These are phyloP conservation scores for Azorinus chamasolen DNA, from an alignment of 2,888 invertebrate species.

Conservation along the genomic window DNA sequence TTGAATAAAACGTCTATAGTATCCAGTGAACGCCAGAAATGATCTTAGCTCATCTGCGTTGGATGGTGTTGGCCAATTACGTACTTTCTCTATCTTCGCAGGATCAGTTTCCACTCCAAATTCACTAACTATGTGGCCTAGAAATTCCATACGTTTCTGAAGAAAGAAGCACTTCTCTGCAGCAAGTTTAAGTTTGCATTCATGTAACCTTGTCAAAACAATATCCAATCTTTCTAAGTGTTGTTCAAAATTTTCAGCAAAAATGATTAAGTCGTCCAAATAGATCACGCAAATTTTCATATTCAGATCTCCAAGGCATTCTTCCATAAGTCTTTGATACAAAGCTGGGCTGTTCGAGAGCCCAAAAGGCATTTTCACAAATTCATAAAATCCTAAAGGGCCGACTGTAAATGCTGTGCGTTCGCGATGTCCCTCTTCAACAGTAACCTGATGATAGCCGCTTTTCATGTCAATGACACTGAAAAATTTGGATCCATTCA, in stretches of 20 bases:
- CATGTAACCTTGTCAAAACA: background rate
- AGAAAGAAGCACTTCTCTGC: slow-evolving; percentile 11
- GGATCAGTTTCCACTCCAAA: slow-evolving; percentile 7
- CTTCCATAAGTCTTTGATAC: no score
- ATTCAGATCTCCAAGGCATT: background rate
- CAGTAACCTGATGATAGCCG: slow-evolving; percentile 8
- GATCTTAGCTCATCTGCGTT: slow-evolving; percentile 7
- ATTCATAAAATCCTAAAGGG: background rate
- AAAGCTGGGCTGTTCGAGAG: background rate
- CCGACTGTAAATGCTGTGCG: slow-evolving; percentile 4
- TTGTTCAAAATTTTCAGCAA: slow-evolving; percentile 5
- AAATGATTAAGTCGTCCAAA: slow-evolving; percentile 13
- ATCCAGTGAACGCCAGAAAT: slow-evolving; percentile 7
- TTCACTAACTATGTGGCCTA: slow-evolving; percentile 6
- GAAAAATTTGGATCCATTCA: slow-evolving; percentile 9
- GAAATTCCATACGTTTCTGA: background rate
- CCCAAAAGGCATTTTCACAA: slow-evolving; percentile 7
- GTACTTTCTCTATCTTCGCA: no score
- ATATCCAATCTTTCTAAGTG: slow-evolving; percentile 5
- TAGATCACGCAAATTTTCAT: slow-evolving; percentile 6
- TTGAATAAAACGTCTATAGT: background rate
- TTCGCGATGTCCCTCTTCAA: slow-evolving; percentile 5
- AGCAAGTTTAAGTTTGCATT: slow-evolving; percentile 6
- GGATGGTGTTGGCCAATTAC: background rate
- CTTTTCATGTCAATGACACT: no score